Conservation (phyloP, 2,113 vertebrate species). For the Pelmatolapia mariae region DNA sequence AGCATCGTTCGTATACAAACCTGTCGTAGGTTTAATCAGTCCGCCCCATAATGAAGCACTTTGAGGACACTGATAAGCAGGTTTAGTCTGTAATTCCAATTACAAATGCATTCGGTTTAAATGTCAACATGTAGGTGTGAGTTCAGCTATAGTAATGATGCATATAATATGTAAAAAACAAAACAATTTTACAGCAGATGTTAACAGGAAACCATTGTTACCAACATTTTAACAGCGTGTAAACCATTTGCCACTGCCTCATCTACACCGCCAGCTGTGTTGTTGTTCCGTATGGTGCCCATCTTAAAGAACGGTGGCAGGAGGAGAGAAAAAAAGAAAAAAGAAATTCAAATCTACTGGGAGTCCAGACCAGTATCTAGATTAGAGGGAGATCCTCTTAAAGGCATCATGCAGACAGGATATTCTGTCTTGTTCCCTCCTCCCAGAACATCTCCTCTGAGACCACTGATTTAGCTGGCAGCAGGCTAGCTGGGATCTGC, state of each 20-base stretch:
- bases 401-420: slow-evolving; percentile 36
- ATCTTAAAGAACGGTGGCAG: not conserved
- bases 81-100: slow-evolving; percentile 2
- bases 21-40: not conserved
- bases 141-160: not conserved
- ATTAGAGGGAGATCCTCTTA: slow-evolving; percentile 60
- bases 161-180: not conserved
- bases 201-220: not conserved
- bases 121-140: not conserved
- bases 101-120: not conserved
- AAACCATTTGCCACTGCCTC: slow-evolving; percentile 13
- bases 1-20: not conserved
- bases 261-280: slow-evolving; percentile 27
- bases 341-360: slow-evolving; percentile 4
- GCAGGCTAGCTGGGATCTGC: slow-evolving; percentile 16
- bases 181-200: not conserved
- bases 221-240: not conserved
- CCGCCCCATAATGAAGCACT: not conserved
- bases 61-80: not conserved
- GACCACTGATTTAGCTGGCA: slow-evolving; percentile 51
- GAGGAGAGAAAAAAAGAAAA: not conserved
- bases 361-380: slow-evolving; percentile 34
- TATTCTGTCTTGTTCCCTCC: slow-evolving; percentile 40
- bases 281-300: not conserved
- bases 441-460: slow-evolving; percentile 53